Evolutionary conservation across 2,113 vertebrate species (phyloP).

Genomic region (Dicrurus megarhynchus): DNA sequence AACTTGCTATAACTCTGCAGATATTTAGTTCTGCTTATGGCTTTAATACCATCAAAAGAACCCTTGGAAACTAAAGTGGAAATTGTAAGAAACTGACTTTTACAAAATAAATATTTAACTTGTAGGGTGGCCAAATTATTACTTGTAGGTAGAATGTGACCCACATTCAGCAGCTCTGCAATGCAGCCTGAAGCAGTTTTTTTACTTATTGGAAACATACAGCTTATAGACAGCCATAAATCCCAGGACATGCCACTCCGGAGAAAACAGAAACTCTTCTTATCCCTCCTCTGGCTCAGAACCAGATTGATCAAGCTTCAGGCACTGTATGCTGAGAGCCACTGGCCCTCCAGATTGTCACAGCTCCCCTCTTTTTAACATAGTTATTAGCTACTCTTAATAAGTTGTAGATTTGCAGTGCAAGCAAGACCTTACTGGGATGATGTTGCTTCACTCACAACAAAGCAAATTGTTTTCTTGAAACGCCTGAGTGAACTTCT

Average conservation of each 20-base stretch:
- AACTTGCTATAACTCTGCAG: slow-evolving; percentile 37
- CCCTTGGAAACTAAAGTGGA: background rate
- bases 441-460: background rate
- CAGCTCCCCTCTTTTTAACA: background rate
- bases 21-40: slow-evolving; percentile 57
- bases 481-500: background rate
- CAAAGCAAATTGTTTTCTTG: background rate
- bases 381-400: background rate
- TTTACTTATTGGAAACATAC: background rate
- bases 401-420: background rate
- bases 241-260: background rate
- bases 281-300: background rate
- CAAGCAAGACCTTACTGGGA: background rate
- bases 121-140: background rate
- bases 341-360: background rate
- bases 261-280: background rate
- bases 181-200: slow-evolving; percentile 16
- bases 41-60: slow-evolving; percentile 59
- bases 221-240: background rate
- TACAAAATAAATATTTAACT: slow-evolving; percentile 51
- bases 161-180: slow-evolving; percentile 13
- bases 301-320: background rate
- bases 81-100: slow-evolving; percentile 6
- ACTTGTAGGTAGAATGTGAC: slow-evolving; percentile 33
- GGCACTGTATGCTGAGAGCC: background rate